These are phyloP conservation scores for Castor canadensis DNA, from an alignment of 2,113 vertebrate species.

Conservation along the genomic window DNA sequence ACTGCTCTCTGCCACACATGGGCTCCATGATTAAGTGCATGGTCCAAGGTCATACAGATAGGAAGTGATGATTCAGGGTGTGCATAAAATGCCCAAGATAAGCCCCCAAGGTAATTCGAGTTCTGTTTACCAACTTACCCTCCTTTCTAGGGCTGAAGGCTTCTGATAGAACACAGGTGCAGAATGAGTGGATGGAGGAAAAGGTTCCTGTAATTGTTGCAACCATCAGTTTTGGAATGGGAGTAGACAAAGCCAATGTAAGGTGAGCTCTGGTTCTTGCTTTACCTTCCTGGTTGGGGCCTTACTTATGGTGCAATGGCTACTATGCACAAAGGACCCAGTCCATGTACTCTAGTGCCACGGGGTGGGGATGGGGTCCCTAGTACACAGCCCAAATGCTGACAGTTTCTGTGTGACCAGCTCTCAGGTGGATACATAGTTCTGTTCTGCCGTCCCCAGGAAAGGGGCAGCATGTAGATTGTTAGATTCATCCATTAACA, in stretches of 20 bases:
- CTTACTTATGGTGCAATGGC: not conserved
- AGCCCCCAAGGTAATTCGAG: not conserved
- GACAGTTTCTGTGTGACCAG: not conserved
- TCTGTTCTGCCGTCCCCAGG: not conserved
- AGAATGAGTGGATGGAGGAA: slow-evolving; percentile 97
- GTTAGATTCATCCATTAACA: not conserved
- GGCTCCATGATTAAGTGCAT: not conserved
- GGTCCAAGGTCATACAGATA: not conserved
- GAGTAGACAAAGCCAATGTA: slow-evolving; percentile 97
- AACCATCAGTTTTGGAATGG: slow-evolving; percentile 99
- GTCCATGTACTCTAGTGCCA: not conserved
- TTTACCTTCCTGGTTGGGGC: not conserved
- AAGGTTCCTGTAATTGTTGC: slow-evolving; percentile 95
- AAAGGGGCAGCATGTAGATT: not conserved
- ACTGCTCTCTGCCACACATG: not conserved
- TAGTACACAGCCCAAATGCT: not conserved
- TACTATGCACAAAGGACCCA: not conserved
- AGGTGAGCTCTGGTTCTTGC: slow-evolving; percentile 85
- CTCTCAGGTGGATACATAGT: not conserved
- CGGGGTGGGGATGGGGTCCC: not conserved
- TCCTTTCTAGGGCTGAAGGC: slow-evolving; percentile 89
- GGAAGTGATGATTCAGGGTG: not conserved
- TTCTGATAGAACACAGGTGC: slow-evolving; percentile 89
- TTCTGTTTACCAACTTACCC: not conserved
- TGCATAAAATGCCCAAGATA: not conserved